Base-by-base conservation (phyloP, 1,140 invertebrate genomes). In the Acromyrmex echinatior region DNA sequence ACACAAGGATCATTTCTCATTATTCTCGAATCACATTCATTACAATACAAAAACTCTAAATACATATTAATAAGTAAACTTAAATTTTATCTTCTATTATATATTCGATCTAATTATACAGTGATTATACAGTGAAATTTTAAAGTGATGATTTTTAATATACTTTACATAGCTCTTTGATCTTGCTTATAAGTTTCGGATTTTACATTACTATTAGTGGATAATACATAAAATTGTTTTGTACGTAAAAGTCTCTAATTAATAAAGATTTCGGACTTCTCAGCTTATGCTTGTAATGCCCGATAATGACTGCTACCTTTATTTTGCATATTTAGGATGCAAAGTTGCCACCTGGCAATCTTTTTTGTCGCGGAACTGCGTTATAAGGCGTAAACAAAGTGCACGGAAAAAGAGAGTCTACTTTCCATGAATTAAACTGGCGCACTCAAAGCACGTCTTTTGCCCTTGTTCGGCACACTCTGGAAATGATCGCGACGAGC, bases 341-440 rank as follows among this genome's bases (percentile, higher is more conserved):
- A 45, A 53, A 31, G 45, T 84, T 88, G 80, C 79, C 87, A 70
- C 70, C 53, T 49, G 51, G 39, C 39, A 25, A 35, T n/a, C n/a
- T 49, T n/a, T 51, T 79, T 68, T 31, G 49, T 88, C 51, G 71
- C 28, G 60, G 10, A 21, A 21, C 79, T 60, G 51, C 35, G 56
- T 74, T 74, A 35, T 84, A 84, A 84, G 71, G 80, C 71, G n/a
- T 62, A 84, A 74, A 73, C 80, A 39, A 82, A 62, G 68, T 82
- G n/a, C 28, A 35, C 39, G 39, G 39, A 62, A 74, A 62, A 74
- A 51, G 65, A 6, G 35, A 58, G 66, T 79, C 77, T 51, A 35
- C 66, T 58, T 49, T 60, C 56, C 39, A 16, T 49, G 80, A 39
- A 84, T 84, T 84, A 84, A 84, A 84, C 74, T 84, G 80, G 35